Evolutionary conservation across 2,113 vertebrate genomes (phyloP), one percentile per base, ranked within the genome.

Genomic region (Lophura nycthemera): DNA sequence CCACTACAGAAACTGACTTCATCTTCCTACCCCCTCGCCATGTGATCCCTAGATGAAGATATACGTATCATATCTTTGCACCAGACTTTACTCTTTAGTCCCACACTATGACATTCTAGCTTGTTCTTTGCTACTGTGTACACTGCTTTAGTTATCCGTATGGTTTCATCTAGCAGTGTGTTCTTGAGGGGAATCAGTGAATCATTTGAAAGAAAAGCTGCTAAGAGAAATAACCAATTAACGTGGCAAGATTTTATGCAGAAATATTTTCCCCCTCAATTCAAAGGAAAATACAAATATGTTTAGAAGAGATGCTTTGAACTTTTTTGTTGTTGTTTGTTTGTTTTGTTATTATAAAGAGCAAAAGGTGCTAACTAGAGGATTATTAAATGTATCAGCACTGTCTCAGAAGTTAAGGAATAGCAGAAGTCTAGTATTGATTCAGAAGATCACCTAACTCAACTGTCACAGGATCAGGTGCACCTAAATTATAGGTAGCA

Each of bases 141-240:
- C 60, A 66, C 45, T 66, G 64, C 59, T 87, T 80, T 83, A 42
- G 54, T 85, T 89, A 73, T 38, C 71, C 38, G 42, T 64, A 25
- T 6, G 59, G 71, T 60, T 82, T 84, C 74, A 93, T 85, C 91
- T 74, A 63, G 66, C 52, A 91, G 67, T 27, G 63, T 94, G 73
- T 80, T 86, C 74, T 87, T 85, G 67, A 83, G 89, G 56, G 25
- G 43, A 79, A 88, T 38, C 50, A 59, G 48, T 93, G 92, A 90
- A 89, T 93, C 90, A 91, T 16, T 74, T 86, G 59, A 45, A 89
- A 93, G 66, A 83, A 90, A 65, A 79, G 50, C 70, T 88, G 88
- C 92, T 89, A 94, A 83, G 71, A 84, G 70, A 81, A 95, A 91
- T 57, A 91, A 86, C 22, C 72, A 70, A 83, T 84, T 57, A 45